These are phyloP conservation scores for Caranx melampygus DNA, from an alignment of 2,113 vertebrate species.

Conservation along the genomic window DNA sequence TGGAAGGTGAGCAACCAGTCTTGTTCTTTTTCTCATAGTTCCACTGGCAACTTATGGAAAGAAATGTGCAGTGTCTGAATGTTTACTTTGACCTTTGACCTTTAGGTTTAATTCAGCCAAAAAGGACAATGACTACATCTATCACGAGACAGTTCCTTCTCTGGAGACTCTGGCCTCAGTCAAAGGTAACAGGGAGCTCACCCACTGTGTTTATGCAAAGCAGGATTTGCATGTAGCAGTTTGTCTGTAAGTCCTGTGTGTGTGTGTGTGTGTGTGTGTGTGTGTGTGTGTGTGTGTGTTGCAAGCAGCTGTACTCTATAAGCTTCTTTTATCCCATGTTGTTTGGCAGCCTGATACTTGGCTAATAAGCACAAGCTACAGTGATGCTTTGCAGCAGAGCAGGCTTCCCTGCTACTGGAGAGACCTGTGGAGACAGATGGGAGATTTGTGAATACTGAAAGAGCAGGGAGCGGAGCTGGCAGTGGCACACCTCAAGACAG, in stretches of 20 bases:
- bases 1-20: slow-evolving; percentile 90
- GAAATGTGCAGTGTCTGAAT: background rate
- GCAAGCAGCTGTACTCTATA: background rate
- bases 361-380: slow-evolving; percentile 38
- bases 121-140: slow-evolving; percentile 98
- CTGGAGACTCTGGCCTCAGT: slow-evolving; percentile 93
- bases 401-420: slow-evolving; percentile 54
- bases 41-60: background rate
- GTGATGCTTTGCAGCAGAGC: slow-evolving; percentile 42
- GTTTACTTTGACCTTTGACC: background rate
- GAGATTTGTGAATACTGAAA: slow-evolving; percentile 50
- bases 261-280: too few relatives aligned
- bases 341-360: slow-evolving; percentile 46
- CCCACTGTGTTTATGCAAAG: too few relatives aligned
- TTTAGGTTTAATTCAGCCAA: slow-evolving; percentile 94
- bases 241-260: too few relatives aligned
- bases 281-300: too few relatives aligned
- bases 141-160: slow-evolving; percentile 92
- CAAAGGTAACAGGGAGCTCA: slow-evolving; percentile 86
- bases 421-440: slow-evolving; percentile 70
- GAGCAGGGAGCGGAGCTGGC: slow-evolving; percentile 54
- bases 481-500: slow-evolving; percentile 44
- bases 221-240: too few relatives aligned
- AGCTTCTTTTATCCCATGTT: slow-evolving; percentile 39
- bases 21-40: background rate